Base-by-base conservation (phyloP, 2,797 vertebrate species). In the Ctenosaura bakeri region DNA sequence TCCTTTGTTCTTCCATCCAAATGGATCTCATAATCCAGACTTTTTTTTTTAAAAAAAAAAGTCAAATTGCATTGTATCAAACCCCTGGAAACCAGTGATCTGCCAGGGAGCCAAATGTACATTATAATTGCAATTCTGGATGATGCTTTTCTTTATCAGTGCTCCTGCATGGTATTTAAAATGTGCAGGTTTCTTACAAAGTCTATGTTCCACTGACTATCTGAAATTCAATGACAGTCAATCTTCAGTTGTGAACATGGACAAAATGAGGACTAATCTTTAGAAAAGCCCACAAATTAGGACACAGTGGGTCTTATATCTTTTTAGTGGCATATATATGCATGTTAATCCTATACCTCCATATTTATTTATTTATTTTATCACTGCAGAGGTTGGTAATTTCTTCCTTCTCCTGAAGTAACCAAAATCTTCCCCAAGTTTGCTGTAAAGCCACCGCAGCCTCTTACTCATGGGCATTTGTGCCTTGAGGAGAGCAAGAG, bases 121-220 rank as follows among this genome's bases (percentile, higher is more conserved):
- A 35, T 77, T 89, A 29, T 18, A n/a, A 83, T n/a, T 62, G 3
- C 22, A n/a, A 42, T 32, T 46, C 66, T 62, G 42, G 26, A 32
- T 26, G 38, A 8, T 32, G 29, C 5, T 83, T 89, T 76, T 7
- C 9, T 80, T 29, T 32, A 26, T 77, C 56, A 71, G 22, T 82
- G 69, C 16, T 69, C 32, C 80, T 90, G 80, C 71, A 14, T 38
- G 24, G 26, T 83, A 86, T 74, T 80, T 32, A 80, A 38, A 62
- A 81, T 59, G 52, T 71, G 42, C 52, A 86, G 54, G 46, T 86
- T 82, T 81, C 89, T 59, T 62, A 6, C 20, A 24, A 62, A 18
- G 73, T 76, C 2, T 20, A 22, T 74, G 69, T 88, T 81, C n/a
- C 46, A 26, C 32, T 26, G 26, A 88, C 54, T 29, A 50, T 26